Base-by-base conservation (phyloP, 1,140 invertebrate species). In the Caenorhabditis briggsae region DNA sequence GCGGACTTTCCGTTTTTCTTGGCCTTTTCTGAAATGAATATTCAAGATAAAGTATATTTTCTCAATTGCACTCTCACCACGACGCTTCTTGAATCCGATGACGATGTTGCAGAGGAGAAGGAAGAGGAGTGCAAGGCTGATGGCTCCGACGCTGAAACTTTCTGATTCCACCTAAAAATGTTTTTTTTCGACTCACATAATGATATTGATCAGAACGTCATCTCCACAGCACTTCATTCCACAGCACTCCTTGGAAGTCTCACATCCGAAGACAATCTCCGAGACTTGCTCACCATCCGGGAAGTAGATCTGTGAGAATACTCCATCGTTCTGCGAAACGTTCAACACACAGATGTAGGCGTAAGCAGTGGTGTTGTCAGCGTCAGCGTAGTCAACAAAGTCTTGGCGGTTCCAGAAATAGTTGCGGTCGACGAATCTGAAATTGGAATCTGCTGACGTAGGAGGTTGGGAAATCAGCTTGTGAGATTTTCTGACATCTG, bases 191-290 rank as follows among this genome's bases (percentile, higher is more conserved):
- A 18, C 33, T 78, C n/a, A 78, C 70, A 78, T 78, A n/a, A 78
- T 50, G 23, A 78, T 50, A 9, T 78, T 78, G n/a, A 78, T 78
- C 2, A 78, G 6, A 20, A 78, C 70, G 18, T 78, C 70, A 78
- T 78, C 70, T 0, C 70, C 70, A 78, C 70, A 78, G n/a, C 70
- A 78, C 46, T 78, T 78, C 70, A 78, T 50, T 78, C 70, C 70
- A 50, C 70, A 78, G 46, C 70, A 78, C 41, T 78, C 70, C 46
- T 78, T 78, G 8, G 70, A 78, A 23, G 46, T 41, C 46, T 78
- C 70, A 78, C 70, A 78, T 2, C 70, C 70, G 70, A 78, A 78
- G 5, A 78, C 70, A 5, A 78, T 33, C 33, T 78, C 70, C 8
- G n/a, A 20, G 11, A 78, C 23, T 20, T 7, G 70, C 5, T 78